Base-by-base conservation (phyloP, 2,113 vertebrate genomes). In the Siphamia tubifer region DNA sequence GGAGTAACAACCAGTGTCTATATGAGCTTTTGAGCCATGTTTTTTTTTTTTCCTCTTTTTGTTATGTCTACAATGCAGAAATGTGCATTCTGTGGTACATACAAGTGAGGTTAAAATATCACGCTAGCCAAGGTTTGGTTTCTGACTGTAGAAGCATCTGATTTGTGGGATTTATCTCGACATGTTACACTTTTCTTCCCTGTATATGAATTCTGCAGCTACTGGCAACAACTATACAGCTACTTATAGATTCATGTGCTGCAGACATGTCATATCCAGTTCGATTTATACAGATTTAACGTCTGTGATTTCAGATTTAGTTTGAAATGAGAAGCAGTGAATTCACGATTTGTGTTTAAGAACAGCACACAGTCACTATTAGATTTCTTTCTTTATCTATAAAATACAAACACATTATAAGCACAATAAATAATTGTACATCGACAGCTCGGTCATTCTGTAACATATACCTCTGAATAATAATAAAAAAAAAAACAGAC, bases 401-500 rank as follows among this genome's bases (percentile, higher is more conserved):
- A 7, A 76, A 44, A 61, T 40, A 9, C 25, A 68, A 61, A 56
- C n/a, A 57, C 30, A 40, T 31, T 21, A 31, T 25, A 61, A 47
- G 58, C 11, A 36, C 28, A 74, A 85, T 82, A 85, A 85, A 85
- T 79, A n/a, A 74, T 49, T 32, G 32, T 13, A 51, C n/a, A 48
- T 56, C 30, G 39, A 7, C 4, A 34, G 3, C 19, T 35, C 13
- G 21, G 7, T 38, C 27, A 27, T 28, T 13, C 25, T 15, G 10
- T 16, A 8, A 20, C 55, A 49, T 11, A 16, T 36, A 30, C 36
- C 42, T 30, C 8, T 38, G 40, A 49, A 4, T 27, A 68, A n/a
- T n/a, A n/a, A n/a, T n/a, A n/a, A n/a, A n/a, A n/a, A n/a, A 9
- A 1, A 52, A 53, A 62, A 34, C 17, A 45, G 8, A 20, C 34